These are phyloP conservation scores for Drosophila fuyamai DNA, from an alignment of 1,140 invertebrate species.

Conservation along the genomic window DNA sequence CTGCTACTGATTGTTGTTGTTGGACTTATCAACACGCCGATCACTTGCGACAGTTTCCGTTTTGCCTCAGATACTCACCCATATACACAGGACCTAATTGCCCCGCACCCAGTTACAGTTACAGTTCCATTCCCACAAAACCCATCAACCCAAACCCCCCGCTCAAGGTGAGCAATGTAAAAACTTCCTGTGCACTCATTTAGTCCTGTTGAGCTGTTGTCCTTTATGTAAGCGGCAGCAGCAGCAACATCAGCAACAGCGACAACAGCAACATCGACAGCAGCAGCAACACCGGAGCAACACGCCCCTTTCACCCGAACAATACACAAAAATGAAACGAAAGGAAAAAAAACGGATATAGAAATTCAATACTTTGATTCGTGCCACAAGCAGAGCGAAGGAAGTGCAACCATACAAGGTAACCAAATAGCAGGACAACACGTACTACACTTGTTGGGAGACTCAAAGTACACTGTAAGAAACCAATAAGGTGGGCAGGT, in stretches of 20 bases:
- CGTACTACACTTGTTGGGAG: constrained; percentile 74
- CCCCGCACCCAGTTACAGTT: constrained; percentile 63
- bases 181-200: constrained; percentile 82
- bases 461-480: constrained; percentile 10
- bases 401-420: constrained; percentile 82
- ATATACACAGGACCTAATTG: constrained; percentile 64
- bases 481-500: no score
- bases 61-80: constrained; percentile 54
- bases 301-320: constrained; percentile 52
- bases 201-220: constrained; percentile 60
- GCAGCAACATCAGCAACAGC: constrained; percentile 31
- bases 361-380: constrained; percentile 85
- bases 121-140: constrained; percentile 22
- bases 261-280: constrained; percentile 30
- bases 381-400: constrained; percentile 68
- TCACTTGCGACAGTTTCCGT: constrained; percentile 81
- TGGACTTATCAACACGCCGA: constrained; percentile 79
- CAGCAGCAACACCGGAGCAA: constrained; percentile 43
- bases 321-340: constrained; percentile 50
- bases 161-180: constrained; percentile 76
- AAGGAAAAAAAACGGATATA: constrained; percentile 79
- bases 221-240: constrained; percentile 58
- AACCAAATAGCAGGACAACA: constrained; percentile 82
- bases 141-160: constrained; percentile 36
- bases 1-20: constrained; percentile 45